Evolutionary conservation across 92 coral and sea anemone genomes (phyloP).

Genomic region (Virgularia gustaviana): DNA sequence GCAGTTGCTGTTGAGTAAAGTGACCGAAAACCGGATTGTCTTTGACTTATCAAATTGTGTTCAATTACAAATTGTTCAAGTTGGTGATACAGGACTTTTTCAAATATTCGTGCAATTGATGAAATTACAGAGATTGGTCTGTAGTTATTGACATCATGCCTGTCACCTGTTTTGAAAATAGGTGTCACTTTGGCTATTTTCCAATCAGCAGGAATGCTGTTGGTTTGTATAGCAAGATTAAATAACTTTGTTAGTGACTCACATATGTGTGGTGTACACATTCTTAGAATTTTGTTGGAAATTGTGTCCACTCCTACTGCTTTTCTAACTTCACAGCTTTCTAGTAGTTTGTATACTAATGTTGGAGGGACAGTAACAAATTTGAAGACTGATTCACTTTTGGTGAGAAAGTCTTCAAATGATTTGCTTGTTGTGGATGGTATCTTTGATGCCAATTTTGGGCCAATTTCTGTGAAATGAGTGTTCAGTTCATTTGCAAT

Average conservation of each 20-base stretch:
- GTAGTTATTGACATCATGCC: constrained; percentile 20
- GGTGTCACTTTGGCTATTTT: constrained; percentile 31
- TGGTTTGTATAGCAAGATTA: constrained; percentile 15
- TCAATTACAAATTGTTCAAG: neutral
- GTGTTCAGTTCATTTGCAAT: constrained; percentile 35
- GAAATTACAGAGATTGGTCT: constrained; percentile 31
- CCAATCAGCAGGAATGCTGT: constrained; percentile 27
- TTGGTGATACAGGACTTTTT: neutral
- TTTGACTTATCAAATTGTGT: constrained; percentile 6
- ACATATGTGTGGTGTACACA: neutral
- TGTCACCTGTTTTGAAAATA: constrained; percentile 23
- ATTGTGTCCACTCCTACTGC: constrained; percentile 23
- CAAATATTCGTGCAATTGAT: constrained; percentile 2
- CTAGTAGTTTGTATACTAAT: neutral
- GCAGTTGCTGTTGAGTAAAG: constrained; percentile 5
- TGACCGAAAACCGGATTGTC: constrained; percentile 10
- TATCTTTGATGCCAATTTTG: constrained; percentile 37
- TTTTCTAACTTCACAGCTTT: neutral
- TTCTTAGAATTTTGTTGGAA: constrained; percentile 17
- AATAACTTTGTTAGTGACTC: constrained; percentile 19
- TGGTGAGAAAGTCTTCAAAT: constrained; percentile 20
- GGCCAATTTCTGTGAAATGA: constrained; percentile 22
- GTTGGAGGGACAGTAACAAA: neutral
- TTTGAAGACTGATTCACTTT: constrained; percentile 17
- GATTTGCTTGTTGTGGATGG: constrained; percentile 8